Conservation (phyloP, 2,888 invertebrate genomes). For the Heterodera filipjevi region DNA sequence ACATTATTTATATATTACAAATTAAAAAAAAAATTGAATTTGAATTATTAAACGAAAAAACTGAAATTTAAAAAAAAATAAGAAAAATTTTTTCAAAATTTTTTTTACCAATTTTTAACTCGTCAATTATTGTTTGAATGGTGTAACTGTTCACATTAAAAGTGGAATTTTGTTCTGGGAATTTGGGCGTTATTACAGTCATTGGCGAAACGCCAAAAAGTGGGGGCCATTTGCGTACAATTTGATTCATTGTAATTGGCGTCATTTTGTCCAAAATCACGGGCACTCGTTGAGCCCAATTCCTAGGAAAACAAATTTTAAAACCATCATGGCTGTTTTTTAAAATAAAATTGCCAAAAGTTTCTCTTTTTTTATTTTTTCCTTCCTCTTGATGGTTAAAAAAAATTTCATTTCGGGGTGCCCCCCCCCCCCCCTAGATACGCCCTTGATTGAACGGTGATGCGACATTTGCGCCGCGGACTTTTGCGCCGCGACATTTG, state of each 20-base stretch:
- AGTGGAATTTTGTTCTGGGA: conserved; percentile 22
- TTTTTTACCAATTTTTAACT: conserved; percentile 13
- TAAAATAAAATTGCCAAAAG: too few species aligned
- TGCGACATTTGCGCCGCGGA: too few species aligned
- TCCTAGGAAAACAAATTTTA: too few species aligned
- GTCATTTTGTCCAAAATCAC: neutral
- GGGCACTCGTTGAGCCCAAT: neutral
- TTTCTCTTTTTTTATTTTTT: too few species aligned
- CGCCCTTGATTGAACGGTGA: too few species aligned
- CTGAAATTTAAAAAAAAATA: neutral
- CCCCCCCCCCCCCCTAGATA: too few species aligned
- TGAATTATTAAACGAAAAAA: too few species aligned
- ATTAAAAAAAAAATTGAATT: neutral
- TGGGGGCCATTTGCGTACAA: neutral
- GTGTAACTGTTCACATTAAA: conserved; percentile 19
- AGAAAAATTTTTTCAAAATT: neutral
- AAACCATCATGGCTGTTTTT: too few species aligned
- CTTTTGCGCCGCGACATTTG: too few species aligned
- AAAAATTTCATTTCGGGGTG: too few species aligned
- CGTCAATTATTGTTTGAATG: conserved; percentile 6
- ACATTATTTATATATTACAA: too few species aligned
- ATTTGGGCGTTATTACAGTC: conserved; percentile 19
- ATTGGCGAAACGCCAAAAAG: neutral
- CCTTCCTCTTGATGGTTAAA: too few species aligned
- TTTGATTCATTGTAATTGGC: neutral